Evolutionary conservation across 2,888 invertebrate species (phyloP), one percentile per base, ranked within the genome.

Genomic region (Mystacides longicornis): DNA sequence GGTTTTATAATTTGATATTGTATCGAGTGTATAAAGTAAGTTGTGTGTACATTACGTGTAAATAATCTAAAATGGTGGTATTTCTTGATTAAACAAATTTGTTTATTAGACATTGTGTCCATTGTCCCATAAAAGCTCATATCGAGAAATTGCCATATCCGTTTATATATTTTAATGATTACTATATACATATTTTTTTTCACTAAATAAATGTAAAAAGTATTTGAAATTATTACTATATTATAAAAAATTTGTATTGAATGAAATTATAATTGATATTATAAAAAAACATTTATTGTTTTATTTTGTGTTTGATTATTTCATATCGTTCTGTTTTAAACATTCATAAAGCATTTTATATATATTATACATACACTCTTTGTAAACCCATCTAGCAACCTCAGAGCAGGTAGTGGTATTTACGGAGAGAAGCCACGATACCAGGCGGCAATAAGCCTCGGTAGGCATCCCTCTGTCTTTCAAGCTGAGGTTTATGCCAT

Each of bases 171-270:
- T 71, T 72, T 37, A 37, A 37, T 37, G 37, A 37, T 37, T 37
- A 37, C 37, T 37, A 37, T 37, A 37, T 37, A 37, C 37, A 37
- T 37, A 37, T 37, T 71, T 68, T 67, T 70, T 71, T 71, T 69
- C 37, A 37, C 37, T 7, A 3, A 37, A 37, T 4, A 68, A 71
- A 71, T 85, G 85, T 85, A 86, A 85, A 86, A 85, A 86, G 85
- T 85, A 85, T 85, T 86, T 85, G 84, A 85, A 82, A 78, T 69
- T 76, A n/a, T n/a, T n/a, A n/a, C n/a, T n/a, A 82, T 81, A 84
- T 82, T 85, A 85, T 85, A 79, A 85, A 85, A n/a, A 85, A 85
- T 85, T 85, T 85, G 85, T 85, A 85, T 85, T 84, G 83, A 85
- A 85, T 81, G 59, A 62, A 64, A 59, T 59, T 65, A 56, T 64